A percentile compares a stretch with the other conserved stretches of the same genome.
phyloP scores from a whole-genome alignment of 2,113 vertebrate species.

The Hiodon alosoides region DNA sequence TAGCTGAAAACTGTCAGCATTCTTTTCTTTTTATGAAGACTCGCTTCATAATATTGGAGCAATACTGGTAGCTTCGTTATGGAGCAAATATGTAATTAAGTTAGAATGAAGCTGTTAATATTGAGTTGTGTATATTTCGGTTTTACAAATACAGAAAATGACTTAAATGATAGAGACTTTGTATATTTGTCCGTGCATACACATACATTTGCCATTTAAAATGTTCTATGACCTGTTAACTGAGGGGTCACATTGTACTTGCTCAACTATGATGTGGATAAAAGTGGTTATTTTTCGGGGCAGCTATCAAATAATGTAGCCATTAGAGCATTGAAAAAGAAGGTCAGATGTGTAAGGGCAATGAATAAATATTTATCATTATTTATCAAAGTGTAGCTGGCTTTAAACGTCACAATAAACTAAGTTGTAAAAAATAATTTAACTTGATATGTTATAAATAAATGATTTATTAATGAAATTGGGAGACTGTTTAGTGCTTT shows the following conservation, averaged over 20 bases:
- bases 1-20: constrained; percentile 75
- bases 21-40: constrained; percentile 41
- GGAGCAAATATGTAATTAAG: constrained; percentile 84
- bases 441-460: constrained; percentile 99
- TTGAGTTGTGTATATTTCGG: constrained; percentile 66
- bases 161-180: constrained; percentile 61
- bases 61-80: constrained; percentile 86
- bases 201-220: constrained; percentile 42
- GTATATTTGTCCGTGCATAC: constrained; percentile 30
- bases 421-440: constrained; percentile 98
- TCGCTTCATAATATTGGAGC: constrained; percentile 97
- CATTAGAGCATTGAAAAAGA: constrained; percentile 66
- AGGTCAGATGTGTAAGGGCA: constrained; percentile 84
- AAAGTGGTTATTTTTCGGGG: constrained; percentile 79
- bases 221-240: constrained; percentile 51
- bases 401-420: constrained; percentile 96
- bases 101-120: constrained; percentile 56
- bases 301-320: constrained; percentile 78
- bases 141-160: constrained; percentile 52
- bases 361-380: constrained; percentile 87
- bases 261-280: constrained; percentile 67
- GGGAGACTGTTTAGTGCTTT: constrained; percentile 20
- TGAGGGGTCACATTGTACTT: constrained; percentile 47
- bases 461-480: constrained; percentile 97
- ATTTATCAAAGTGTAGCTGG: constrained; percentile 98